Evolutionary conservation across 2,797 vertebrate genomes (phyloP), one percentile per base, ranked within the genome.

Genomic region (Luscinia luscinia): DNA sequence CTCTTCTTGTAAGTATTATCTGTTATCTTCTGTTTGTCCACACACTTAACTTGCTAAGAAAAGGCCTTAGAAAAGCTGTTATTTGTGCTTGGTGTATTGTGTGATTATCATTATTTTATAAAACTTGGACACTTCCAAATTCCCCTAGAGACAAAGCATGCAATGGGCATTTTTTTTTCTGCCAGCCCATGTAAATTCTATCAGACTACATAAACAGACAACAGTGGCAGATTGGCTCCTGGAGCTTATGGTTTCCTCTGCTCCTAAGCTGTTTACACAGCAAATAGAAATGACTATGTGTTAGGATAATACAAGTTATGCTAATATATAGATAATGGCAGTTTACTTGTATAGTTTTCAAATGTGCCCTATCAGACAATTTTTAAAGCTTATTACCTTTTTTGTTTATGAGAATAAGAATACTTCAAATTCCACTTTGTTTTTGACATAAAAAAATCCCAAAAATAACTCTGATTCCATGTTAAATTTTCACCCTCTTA

Each of bases 141-240:
- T 69, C 58, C 84, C 89, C 84, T 78, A 55, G 76, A 95, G 85
- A 87, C 62, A 94, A 84, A 90, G 64, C 67, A 87, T 55, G 87
- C 79, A 95, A 96, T 94, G 91, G 91, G 79, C 93, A 92, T n/a
- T 83, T 92, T 88, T 92, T 89, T 88, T 58, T 89, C 67, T 96
- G 86, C 92, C 86, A 95, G 73, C 40, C 73, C 79, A 66, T 94
- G 84, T 94, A 93, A 95, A 87, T 76, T 93, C 90, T 84, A 28
- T 81, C 80, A 82, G 84, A 83, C 85, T 93, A 36, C 68, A 90
- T 83, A 93, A 95, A 88, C 49, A 96, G 92, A 87, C 81, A 96
- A 30, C 38, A 84, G 76, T 88, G 89, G 88, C 91, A 96, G 86
- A 84, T 88, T 95, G 92, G 84, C 59, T 96, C 66, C 64, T 28